Conservation (phyloP, 2,888 invertebrate genomes). For the Pammene aurita region DNA sequence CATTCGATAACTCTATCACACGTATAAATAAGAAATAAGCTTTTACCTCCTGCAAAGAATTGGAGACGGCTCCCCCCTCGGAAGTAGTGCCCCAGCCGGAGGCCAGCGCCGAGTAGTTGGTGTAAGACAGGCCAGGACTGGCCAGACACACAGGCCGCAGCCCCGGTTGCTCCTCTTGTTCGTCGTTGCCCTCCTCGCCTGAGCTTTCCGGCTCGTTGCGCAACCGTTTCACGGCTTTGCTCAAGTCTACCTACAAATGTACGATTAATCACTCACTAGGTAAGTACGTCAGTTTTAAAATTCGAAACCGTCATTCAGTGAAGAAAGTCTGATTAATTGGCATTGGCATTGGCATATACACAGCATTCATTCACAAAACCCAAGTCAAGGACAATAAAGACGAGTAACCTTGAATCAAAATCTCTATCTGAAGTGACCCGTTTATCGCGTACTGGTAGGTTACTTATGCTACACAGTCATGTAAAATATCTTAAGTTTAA, state of each 20-base stretch:
- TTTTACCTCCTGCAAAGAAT: constrained; percentile 87
- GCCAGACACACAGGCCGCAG: constrained; percentile 92
- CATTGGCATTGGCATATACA: too few species aligned
- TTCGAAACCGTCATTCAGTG: too few species aligned
- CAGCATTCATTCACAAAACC: too few species aligned
- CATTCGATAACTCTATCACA: too few species aligned
- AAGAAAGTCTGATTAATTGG: too few species aligned
- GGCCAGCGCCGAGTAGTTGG: constrained; percentile 83
- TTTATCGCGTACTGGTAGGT: too few species aligned
- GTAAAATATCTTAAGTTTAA: too few species aligned
- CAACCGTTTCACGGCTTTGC: constrained; percentile 65
- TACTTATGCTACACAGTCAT: too few species aligned
- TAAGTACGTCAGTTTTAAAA: background rate
- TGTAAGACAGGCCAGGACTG: constrained; percentile 80
- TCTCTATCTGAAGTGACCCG: too few species aligned
- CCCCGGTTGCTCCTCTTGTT: constrained; percentile 58
- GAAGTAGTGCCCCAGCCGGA: constrained; percentile 91
- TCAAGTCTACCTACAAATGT: constrained; percentile 65
- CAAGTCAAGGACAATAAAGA: too few species aligned
- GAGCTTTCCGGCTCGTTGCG: constrained; percentile 46
- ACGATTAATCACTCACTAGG: background rate
- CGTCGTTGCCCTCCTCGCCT: constrained; percentile 50
- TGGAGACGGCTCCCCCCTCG: constrained; percentile 87
- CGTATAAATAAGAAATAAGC: background rate
- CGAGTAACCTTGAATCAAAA: too few species aligned